Percentiles rank a stretch among this genome's conserved stretches.
Conservation (phyloP, 2,113 vertebrate species). For the Catagonus wagneri region DNA sequence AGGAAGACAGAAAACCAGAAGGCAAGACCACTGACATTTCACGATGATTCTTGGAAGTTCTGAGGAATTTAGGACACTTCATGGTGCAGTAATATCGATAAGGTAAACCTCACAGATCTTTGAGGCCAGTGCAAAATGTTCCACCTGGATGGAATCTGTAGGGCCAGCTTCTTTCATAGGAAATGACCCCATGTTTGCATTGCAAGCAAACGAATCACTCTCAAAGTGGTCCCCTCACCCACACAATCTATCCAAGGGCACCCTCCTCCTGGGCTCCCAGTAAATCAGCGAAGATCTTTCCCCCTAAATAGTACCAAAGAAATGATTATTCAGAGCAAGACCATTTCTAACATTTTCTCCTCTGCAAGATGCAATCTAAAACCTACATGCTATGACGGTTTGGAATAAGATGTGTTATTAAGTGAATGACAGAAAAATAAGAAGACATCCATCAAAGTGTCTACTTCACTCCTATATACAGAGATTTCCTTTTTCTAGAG, state of each 20-base stretch:
- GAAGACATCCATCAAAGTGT: conserved; percentile 76
- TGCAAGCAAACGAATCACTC: background rate
- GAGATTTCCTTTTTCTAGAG: conserved; percentile 47
- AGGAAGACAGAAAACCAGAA: background rate
- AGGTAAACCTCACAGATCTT: background rate
- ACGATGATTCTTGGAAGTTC: background rate
- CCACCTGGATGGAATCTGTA: background rate
- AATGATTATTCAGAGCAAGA: conserved; percentile 51
- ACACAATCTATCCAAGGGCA: background rate
- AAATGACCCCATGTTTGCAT: background rate
- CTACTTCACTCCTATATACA: conserved; percentile 47
- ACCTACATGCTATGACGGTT: conserved; percentile 70
- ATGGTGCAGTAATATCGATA: background rate
- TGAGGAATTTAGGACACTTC: background rate
- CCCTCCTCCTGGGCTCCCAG: background rate
- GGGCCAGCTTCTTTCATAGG: background rate
- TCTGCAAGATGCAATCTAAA: conserved; percentile 71
- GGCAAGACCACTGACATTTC: background rate
- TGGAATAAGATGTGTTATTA: conserved; percentile 71
- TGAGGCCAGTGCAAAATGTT: background rate
- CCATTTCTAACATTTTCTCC: conserved; percentile 60
- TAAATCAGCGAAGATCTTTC: background rate
- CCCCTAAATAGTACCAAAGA: background rate
- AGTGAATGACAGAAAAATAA: conserved; percentile 78
- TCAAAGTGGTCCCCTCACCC: background rate